phyloP scores from a whole-genome alignment of 2,797 vertebrate genomes.

The Leptatherina wallacei region DNA sequence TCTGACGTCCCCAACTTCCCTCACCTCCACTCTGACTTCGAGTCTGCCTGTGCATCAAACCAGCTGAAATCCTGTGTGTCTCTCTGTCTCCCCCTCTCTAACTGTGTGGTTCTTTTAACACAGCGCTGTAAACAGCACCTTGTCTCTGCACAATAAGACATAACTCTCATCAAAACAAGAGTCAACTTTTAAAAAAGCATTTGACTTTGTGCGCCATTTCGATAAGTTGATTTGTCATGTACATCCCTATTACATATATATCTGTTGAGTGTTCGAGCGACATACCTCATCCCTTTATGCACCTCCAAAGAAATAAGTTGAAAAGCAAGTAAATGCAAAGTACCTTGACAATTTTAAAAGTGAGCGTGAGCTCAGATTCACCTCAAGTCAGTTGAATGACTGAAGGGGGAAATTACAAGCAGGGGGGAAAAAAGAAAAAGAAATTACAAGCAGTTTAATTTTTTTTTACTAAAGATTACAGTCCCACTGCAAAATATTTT shows the following conservation, averaged over 20 bases:
- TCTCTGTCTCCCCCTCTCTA: too few species aligned
- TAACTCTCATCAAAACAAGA: too few species aligned
- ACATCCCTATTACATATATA: neutral
- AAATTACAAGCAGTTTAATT: slow-evolving; percentile 1
- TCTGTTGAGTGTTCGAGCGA: neutral
- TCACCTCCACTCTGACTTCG: too few species aligned
- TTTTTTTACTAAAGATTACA: slow-evolving; percentile 3
- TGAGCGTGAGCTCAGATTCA: slow-evolving; percentile 10
- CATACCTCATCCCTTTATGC: neutral
- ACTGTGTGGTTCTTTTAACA: too few species aligned
- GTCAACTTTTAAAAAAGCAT: too few species aligned
- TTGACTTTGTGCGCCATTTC: too few species aligned
- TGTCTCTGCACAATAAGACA: too few species aligned
- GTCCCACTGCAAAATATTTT: neutral
- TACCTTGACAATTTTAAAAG: neutral
- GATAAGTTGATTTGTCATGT: too few species aligned
- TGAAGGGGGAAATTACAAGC: neutral
- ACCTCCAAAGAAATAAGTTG: neutral
- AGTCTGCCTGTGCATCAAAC: too few species aligned
- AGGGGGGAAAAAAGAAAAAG: neutral
- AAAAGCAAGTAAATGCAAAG: neutral
- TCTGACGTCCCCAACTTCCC: too few species aligned
- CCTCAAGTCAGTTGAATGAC: slow-evolving; percentile 1
- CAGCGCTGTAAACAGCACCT: too few species aligned
- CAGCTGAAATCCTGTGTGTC: too few species aligned